phyloP scores from a whole-genome alignment of 2,113 vertebrate genomes.

The Hypomesus transpacificus region DNA sequence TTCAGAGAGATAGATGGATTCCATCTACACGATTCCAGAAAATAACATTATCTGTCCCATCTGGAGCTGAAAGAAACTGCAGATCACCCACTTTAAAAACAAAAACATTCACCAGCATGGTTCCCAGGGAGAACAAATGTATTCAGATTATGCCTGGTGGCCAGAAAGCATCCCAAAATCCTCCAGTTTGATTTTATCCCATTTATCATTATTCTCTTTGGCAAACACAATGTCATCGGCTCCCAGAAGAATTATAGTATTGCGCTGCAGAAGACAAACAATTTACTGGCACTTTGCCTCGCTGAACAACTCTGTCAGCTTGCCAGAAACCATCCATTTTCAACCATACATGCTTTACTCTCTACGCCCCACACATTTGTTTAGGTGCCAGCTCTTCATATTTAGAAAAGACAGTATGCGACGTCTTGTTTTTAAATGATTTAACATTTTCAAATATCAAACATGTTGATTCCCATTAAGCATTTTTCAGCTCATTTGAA shows the following conservation, averaged over 20 bases:
- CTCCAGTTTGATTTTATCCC: constrained; percentile 73
- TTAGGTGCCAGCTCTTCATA: constrained; percentile 58
- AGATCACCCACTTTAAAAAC: constrained; percentile 33
- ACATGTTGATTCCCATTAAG: constrained; percentile 31
- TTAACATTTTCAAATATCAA: constrained; percentile 33
- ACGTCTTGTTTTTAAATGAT: constrained; percentile 56
- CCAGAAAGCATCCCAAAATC: constrained; percentile 72
- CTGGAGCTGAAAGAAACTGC: constrained; percentile 33
- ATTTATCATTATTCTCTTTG: constrained; percentile 84
- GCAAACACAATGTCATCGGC: constrained; percentile 78
- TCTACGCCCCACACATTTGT: constrained; percentile 64
- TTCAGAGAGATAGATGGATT: constrained; percentile 4
- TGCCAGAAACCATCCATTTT: constrained; percentile 79
- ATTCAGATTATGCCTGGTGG: constrained; percentile 66
- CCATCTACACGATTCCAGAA: constrained; percentile 3
- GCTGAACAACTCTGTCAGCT: constrained; percentile 77
- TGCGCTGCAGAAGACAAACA: constrained; percentile 81
- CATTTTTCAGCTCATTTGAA: constrained; percentile 1
- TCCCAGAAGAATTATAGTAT: constrained; percentile 82
- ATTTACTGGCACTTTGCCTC: constrained; percentile 86
- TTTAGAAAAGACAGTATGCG: constrained; percentile 38
- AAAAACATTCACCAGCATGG: constrained; percentile 29
- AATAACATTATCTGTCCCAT: constrained; percentile 20
- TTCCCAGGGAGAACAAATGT: constrained; percentile 54
- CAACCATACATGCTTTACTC: constrained; percentile 70